A percentile compares a stretch with the other conserved stretches of the same genome.
Conservation (phyloP, 2,888 invertebrate genomes). For the Leucoptera coffeella region DNA sequence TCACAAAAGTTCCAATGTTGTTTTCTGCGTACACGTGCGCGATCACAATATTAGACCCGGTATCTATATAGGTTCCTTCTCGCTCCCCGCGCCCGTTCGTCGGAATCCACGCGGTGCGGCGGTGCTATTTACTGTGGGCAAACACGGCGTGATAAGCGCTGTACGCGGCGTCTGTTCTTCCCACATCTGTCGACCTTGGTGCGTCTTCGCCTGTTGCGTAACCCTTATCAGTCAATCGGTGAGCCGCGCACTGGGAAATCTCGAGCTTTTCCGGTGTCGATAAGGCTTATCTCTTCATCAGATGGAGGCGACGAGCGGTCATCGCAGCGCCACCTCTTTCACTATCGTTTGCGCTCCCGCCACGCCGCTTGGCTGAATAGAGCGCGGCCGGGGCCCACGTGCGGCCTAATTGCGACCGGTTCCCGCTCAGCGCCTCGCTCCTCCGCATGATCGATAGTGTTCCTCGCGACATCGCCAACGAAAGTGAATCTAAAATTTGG, state of each 20-base stretch:
- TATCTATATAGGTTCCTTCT: no score
- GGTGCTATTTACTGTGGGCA: slow-evolving; percentile 42
- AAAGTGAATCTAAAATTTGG: slow-evolving; percentile 47
- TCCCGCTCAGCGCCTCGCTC: slow-evolving; percentile 14
- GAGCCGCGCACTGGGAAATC: slow-evolving; percentile 31
- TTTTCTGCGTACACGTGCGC: slow-evolving; percentile 13
- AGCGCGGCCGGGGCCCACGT: slow-evolving; percentile 13
- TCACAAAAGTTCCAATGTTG: no score
- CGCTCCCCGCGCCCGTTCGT: slow-evolving; percentile 32
- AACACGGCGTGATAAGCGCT: slow-evolving; percentile 35
- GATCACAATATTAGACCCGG: no score
- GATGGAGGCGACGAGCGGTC: no score
- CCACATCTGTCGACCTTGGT: slow-evolving; percentile 51
- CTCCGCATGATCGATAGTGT: slow-evolving; percentile 16
- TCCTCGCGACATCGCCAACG: slow-evolving; percentile 42
- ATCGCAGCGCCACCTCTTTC: slow-evolving; percentile 13
- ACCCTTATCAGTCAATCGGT: slow-evolving; percentile 41
- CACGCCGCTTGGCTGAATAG: slow-evolving; percentile 14
- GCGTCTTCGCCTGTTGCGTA: slow-evolving; percentile 33
- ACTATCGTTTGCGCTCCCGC: slow-evolving; percentile 28
- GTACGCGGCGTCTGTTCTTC: slow-evolving; percentile 40
- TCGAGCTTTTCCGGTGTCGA: slow-evolving; percentile 39
- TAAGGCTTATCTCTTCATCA: no score
- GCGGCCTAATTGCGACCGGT: slow-evolving; percentile 29
- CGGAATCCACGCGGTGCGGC: slow-evolving; percentile 9